These are phyloP conservation scores for Apodemus sylvaticus DNA, from an alignment of 2,113 vertebrate genomes.

Conservation along the genomic window DNA sequence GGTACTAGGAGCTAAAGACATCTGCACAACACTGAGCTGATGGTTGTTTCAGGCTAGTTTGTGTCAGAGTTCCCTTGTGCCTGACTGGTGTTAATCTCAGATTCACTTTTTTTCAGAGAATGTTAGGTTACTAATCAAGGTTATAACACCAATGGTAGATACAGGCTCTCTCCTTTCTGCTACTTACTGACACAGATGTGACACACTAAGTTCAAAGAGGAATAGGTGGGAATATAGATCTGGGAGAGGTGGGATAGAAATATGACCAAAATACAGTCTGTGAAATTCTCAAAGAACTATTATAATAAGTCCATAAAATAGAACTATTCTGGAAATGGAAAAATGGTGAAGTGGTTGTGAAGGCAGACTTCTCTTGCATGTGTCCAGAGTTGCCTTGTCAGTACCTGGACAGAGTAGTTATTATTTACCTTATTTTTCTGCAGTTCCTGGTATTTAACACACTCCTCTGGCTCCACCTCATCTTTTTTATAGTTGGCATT, in stretches of 20 bases:
- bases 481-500: not conserved
- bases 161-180: too few relatives aligned
- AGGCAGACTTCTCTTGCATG: too few relatives aligned
- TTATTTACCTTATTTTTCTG: not conserved
- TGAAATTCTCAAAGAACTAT: not conserved
- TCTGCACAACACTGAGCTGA: too few relatives aligned
- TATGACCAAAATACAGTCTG: not conserved
- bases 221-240: not conserved
- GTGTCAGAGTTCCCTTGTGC: too few relatives aligned
- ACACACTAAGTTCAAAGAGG: not conserved
- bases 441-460: too few relatives aligned
- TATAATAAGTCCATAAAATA: not conserved
- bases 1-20: too few relatives aligned
- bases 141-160: not conserved
- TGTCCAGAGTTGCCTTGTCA: not conserved
- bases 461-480: too few relatives aligned
- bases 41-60: too few relatives aligned
- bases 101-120: not conserved
- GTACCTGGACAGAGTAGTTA: too few relatives aligned
- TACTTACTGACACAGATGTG: not conserved
- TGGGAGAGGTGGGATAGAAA: not conserved
- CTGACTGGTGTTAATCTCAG: too few relatives aligned
- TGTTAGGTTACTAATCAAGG: not conserved
- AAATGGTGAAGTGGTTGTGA: not conserved
- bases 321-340: not conserved